These are phyloP conservation scores for Harpalus rubripes DNA, from an alignment of 2,888 invertebrate species.

Conservation along the genomic window DNA sequence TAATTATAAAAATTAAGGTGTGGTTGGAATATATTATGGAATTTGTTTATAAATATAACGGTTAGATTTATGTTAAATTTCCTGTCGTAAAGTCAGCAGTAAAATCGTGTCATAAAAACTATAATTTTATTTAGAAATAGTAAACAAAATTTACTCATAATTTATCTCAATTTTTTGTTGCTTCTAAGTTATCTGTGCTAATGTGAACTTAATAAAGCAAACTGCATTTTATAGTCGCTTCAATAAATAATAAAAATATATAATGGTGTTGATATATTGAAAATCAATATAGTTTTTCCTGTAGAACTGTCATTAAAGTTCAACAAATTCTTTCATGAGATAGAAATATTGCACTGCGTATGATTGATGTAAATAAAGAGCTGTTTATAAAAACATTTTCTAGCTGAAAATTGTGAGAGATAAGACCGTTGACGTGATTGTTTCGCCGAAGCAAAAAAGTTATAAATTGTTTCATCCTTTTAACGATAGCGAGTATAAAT, in stretches of 20 bases:
- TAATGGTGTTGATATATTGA: not conserved
- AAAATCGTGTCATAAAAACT: no score
- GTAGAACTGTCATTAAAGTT: not conserved
- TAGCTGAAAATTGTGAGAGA: not conserved
- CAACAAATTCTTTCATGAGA: not conserved
- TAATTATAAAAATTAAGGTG: no score
- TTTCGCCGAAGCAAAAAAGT: slow-evolving; percentile 6
- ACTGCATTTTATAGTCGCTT: not conserved
- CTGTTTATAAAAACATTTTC: not conserved
- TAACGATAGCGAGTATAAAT: slow-evolving; percentile 33
- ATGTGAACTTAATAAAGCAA: not conserved
- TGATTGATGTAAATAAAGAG: slow-evolving; percentile 2
- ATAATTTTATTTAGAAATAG: no score
- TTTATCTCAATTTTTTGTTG: not conserved
- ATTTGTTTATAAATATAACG: no score
- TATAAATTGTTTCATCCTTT: slow-evolving; percentile 13
- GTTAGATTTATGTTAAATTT: no score
- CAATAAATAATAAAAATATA: not conserved
- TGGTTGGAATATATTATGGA: no score
- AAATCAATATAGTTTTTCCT: not conserved
- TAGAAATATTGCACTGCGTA: not conserved
- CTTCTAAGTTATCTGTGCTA: not conserved
- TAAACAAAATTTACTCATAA: not conserved
- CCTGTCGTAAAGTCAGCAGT: no score
- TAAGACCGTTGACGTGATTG: slow-evolving; percentile 3